phyloP scores from a whole-genome alignment of 2,797 vertebrate species.

The Acanthiza pusilla region DNA sequence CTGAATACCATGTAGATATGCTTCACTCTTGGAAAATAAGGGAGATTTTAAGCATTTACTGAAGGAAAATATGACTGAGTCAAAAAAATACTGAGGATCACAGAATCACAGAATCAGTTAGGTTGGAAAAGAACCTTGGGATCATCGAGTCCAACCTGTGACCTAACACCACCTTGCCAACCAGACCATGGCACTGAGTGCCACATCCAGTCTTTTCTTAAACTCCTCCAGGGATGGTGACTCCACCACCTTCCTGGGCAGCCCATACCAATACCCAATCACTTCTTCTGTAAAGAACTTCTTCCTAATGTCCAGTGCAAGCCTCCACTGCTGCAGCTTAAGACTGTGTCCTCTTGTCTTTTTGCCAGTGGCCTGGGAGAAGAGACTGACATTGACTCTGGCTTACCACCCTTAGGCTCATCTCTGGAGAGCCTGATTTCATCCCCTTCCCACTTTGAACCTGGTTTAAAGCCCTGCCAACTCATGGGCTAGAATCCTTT shows the following conservation, averaged over 20 bases:
- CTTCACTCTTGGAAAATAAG: not conserved
- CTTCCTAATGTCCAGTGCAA: not conserved
- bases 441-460: not conserved
- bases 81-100: not conserved
- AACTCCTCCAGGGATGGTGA: not conserved
- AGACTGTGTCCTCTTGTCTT: not conserved
- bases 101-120: not conserved
- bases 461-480: not conserved
- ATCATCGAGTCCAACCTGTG: not conserved
- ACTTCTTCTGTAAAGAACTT: not conserved
- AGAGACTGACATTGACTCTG: not conserved
- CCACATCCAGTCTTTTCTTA: not conserved
- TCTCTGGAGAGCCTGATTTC: not conserved
- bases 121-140: not conserved
- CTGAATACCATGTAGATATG: not conserved
- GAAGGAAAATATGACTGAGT: not conserved
- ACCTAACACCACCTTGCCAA: not conserved
- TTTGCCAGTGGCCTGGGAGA: not conserved
- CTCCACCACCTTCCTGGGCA: not conserved
- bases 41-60: not conserved
- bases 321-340: not conserved
- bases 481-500: not conserved
- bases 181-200: accelerated
- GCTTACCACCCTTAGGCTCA: not conserved
- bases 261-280: not conserved